phyloP scores from a whole-genome alignment of 2,888 invertebrate genomes.

The Ecliptopera silaceata region DNA sequence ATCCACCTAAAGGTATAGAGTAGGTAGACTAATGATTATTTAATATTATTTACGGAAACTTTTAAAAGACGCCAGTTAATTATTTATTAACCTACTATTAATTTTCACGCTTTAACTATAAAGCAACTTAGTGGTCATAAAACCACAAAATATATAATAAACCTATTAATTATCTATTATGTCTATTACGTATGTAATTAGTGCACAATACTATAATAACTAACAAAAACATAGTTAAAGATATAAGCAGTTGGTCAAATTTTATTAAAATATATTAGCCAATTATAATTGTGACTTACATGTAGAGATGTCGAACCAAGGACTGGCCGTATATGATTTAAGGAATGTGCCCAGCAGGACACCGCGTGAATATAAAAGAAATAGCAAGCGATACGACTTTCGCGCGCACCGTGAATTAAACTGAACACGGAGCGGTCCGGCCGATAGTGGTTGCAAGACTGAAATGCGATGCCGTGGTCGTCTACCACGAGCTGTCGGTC shows the following conservation, averaged over 20 bases:
- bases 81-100: not conserved
- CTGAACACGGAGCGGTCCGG: constrained; percentile 37
- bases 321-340: constrained; percentile 53
- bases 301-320: constrained; percentile 46
- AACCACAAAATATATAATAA: not conserved
- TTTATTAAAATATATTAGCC: not conserved
- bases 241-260: not conserved
- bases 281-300: constrained; percentile 43
- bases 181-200: not conserved
- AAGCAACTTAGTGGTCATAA: not conserved
- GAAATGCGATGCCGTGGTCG: constrained; percentile 41
- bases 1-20: too few species aligned
- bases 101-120: not conserved
- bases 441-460: constrained; percentile 61
- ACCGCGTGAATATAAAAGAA: constrained; percentile 69
- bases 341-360: constrained; percentile 55
- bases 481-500: constrained; percentile 34
- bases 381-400: constrained; percentile 62
- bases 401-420: constrained; percentile 50
- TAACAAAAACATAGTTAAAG: not conserved
- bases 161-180: not conserved
- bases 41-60: constrained; percentile 8
- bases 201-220: not conserved
- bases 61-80: not conserved
- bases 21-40: constrained; percentile 1